Conservation (phyloP, 2,113 vertebrate species). For the Charadrius vociferus region DNA sequence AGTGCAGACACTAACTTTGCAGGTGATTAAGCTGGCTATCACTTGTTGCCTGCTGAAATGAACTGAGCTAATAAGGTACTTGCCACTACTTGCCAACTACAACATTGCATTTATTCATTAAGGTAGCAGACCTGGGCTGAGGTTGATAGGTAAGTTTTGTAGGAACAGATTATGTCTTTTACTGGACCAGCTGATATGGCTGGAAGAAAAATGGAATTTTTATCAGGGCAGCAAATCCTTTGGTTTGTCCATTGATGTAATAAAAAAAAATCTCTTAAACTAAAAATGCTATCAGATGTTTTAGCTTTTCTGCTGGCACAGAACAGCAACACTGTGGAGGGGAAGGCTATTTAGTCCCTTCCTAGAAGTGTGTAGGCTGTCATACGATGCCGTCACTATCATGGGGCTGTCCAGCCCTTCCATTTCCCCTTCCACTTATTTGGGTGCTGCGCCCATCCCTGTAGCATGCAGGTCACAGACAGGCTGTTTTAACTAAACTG, state of each 20-base stretch:
- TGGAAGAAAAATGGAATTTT: not conserved
- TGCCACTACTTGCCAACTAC: not conserved
- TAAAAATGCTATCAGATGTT: not conserved
- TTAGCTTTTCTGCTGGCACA: not conserved
- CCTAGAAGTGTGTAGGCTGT: not conserved
- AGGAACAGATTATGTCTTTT: not conserved
- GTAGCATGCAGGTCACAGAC: not conserved
- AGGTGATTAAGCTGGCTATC: not conserved
- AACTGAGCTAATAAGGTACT: not conserved
- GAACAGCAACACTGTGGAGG: not conserved
- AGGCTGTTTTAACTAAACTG: not conserved
- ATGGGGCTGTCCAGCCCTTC: not conserved
- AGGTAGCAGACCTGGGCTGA: not conserved
- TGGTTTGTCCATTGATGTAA: not conserved
- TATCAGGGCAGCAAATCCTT: not conserved
- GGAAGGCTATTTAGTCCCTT: not conserved
- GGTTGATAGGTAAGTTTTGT: not conserved
- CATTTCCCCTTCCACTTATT: not conserved
- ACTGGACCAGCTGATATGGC: not conserved
- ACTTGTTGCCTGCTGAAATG: not conserved
- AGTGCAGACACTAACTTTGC: not conserved
- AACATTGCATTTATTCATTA: not conserved
- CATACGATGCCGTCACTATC: fast-evolving
- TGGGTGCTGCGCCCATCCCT: not conserved
- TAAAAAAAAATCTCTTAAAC: not conserved